Evolutionary conservation across 2,888 invertebrate species (phyloP), one percentile per base, ranked within the genome.

Genomic region (Serrognathus titanus): DNA sequence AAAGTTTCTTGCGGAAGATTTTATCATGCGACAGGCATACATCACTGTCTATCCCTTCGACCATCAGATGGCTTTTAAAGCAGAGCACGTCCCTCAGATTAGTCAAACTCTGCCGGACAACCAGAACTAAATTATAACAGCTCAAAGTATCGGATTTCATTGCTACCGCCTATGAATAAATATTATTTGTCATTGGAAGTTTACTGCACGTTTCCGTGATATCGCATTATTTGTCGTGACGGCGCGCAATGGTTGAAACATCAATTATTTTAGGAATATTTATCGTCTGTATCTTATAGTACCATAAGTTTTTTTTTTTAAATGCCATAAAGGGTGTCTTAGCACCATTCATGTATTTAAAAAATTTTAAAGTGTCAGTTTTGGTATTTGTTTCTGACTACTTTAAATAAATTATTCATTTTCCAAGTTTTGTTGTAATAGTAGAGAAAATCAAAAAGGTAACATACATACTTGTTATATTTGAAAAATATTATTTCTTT

Each of bases 61-160:
- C 63, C 63, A 46, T 53, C 24, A 31, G 24, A 64, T 61, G 65
- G 60, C 59, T 61, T 58, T 59, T 58, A 59, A 67, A 65, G 58
- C 69, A 45, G 56, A 40, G 61, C 72, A 72, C 72, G 71, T 72
- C 53, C 53, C 45, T 51, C 58, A 71, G 71, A 71, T 72, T 71
- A 72, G 69, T 72, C 71, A 71, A 69, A 71, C 66, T 71, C 66
- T 67, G 60, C 63, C 62, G 66, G 68, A 67, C 66, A 66, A 65
- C 55, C 58, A 48, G 55, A 70, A 70, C 69, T 69, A 69, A 70
- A 69, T 70, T 70, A 69, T 69, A 69, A 69, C 67, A 65, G 63
- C 65, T 63, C 59, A 66, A 70, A 68, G 67, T 70, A 70, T 70
- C 59, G 51, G 56, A 58, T 62, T 55, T 53, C 61, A 52, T 55